phyloP scores from a whole-genome alignment of 1,140 invertebrate genomes.

The Fopius arisanus region DNA sequence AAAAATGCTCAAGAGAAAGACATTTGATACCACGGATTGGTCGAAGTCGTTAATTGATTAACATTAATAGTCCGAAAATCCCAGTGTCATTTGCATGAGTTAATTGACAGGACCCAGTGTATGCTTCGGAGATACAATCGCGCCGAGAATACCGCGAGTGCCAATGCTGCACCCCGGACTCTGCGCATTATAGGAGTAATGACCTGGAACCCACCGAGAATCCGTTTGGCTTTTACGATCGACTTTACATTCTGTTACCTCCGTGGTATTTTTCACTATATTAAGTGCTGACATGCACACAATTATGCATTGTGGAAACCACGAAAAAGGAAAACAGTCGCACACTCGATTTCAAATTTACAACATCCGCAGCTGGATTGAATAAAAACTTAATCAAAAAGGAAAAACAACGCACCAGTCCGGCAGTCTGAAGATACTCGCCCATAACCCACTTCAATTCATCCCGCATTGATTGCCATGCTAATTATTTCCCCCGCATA shows the following conservation, averaged over 20 bases:
- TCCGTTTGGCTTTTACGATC: conserved; percentile 15
- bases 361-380: too few species aligned
- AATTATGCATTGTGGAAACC: too few species aligned
- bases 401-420: too few species aligned
- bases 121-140: background rate
- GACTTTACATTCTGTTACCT: conserved; percentile 39
- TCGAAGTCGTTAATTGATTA: background rate
- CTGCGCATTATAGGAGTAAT: conserved; percentile 9
- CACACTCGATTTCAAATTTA: too few species aligned
- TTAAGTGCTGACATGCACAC: too few species aligned
- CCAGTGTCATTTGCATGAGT: conserved; percentile 11
- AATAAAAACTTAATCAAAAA: too few species aligned
- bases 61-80: background rate
- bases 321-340: too few species aligned
- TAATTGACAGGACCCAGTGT: conserved; percentile 17
- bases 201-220: background rate
- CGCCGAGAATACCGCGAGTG: background rate
- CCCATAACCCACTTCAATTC: too few species aligned
- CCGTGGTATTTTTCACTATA: conserved; percentile 55
- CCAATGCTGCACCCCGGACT: background rate
- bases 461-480: too few species aligned
- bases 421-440: too few species aligned
- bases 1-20: too few species aligned
- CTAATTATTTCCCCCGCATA: too few species aligned
- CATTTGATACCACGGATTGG: background rate